These are phyloP conservation scores for Nesidiocoris tenuis DNA, from an alignment of 2,888 invertebrate genomes.

Conservation along the genomic window DNA sequence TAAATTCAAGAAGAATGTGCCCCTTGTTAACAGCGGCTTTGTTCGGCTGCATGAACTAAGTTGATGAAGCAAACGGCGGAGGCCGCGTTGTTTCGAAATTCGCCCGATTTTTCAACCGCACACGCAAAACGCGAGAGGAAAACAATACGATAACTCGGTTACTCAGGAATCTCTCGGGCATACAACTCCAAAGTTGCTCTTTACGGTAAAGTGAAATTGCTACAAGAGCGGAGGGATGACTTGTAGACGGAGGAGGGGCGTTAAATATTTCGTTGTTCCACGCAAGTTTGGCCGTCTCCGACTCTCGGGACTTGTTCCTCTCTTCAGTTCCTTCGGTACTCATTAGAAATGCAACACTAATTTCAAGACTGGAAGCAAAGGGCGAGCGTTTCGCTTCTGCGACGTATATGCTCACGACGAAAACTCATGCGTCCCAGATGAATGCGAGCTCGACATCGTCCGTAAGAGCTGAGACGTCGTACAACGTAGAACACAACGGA, in stretches of 20 bases:
- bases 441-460: neutral
- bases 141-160: neutral
- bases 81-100: no score
- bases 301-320: neutral
- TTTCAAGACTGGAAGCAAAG: slow-evolving; percentile 12
- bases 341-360: slow-evolving; percentile 26
- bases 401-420: neutral
- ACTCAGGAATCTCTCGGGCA: neutral
- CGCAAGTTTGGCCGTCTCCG: neutral
- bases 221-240: neutral
- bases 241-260: neutral
- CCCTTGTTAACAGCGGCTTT: no score
- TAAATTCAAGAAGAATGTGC: no score
- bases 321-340: neutral
- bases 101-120: no score
- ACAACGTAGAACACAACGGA: neutral
- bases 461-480: neutral
- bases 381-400: neutral
- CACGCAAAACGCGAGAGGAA: neutral
- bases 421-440: neutral
- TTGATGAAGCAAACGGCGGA: no score
- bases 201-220: neutral
- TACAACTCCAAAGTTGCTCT: neutral
- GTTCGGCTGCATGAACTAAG: no score
- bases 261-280: neutral